phyloP scores from a whole-genome alignment of 2,888 invertebrate species.

The Epirrhoe tristata region DNA sequence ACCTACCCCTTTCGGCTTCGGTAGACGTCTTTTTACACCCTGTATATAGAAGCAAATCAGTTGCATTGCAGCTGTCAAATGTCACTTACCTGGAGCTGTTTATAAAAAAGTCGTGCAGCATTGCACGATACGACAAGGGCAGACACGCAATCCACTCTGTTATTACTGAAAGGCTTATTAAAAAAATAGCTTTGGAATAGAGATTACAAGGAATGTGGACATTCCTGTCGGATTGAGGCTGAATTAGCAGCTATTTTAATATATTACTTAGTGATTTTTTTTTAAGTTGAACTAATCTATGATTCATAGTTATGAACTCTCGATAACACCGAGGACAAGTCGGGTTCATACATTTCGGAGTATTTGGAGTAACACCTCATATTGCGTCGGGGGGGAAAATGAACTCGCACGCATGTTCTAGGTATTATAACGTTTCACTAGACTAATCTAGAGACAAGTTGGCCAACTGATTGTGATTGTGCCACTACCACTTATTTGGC shows the following conservation, averaged over 20 bases:
- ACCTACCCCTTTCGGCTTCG: too few species aligned
- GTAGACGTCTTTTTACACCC: too few species aligned
- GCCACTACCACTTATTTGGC: conserved; percentile 10
- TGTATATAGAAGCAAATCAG: conserved; percentile 4
- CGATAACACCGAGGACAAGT: too few species aligned
- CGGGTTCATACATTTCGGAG: too few species aligned
- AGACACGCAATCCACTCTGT: conserved; percentile 62
- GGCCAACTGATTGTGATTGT: conserved; percentile 5
- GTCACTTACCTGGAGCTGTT: conserved; percentile 9
- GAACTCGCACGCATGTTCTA: not conserved
- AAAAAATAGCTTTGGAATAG: conserved; percentile 67
- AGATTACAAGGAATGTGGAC: conserved; percentile 68
- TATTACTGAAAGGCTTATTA: conserved; percentile 71
- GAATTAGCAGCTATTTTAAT: not conserved
- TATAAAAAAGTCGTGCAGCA: conserved; percentile 64
- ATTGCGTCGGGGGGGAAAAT: too few species aligned
- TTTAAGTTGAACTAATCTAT: too few species aligned
- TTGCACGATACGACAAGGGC: conserved; percentile 73
- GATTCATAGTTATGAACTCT: too few species aligned
- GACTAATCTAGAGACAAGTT: not conserved
- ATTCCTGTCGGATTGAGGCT: conserved; percentile 55
- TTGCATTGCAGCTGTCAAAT: conserved; percentile 13
- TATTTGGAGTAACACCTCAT: too few species aligned
- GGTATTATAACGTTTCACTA: not conserved
- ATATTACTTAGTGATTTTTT: not conserved